Conservation (phyloP, 2,797 vertebrate species). For the Rhynchonycteris naso region DNA sequence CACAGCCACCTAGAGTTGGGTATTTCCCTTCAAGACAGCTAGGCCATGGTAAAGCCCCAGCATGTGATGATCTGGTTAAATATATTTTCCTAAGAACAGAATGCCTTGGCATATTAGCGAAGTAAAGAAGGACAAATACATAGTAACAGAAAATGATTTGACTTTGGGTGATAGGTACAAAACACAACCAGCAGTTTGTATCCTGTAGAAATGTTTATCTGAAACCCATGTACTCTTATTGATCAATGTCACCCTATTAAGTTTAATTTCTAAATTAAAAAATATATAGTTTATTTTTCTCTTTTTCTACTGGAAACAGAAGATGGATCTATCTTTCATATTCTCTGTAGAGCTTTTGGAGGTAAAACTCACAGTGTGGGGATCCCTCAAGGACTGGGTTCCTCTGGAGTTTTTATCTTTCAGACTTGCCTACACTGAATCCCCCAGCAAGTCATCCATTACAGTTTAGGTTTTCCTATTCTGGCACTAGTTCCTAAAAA, state of each 20-base stretch:
- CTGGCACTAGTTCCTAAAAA: neutral
- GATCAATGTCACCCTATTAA: too few species aligned
- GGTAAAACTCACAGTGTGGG: neutral
- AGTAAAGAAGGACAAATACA: too few species aligned
- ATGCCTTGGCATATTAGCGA: neutral
- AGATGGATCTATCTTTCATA: neutral
- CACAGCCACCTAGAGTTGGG: neutral
- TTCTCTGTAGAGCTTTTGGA: neutral
- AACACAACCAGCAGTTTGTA: too few species aligned
- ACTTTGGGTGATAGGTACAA: too few species aligned
- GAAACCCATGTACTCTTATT: too few species aligned
- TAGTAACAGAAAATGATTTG: too few species aligned
- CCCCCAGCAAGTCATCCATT: neutral
- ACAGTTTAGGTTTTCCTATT: neutral
- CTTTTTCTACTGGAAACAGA: neutral
- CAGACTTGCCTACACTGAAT: neutral
- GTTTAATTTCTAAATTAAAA: too few species aligned
- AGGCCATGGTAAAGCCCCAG: neutral
- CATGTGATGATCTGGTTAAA: neutral
- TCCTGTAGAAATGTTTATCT: too few species aligned
- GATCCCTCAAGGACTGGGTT: neutral
- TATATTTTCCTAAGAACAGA: neutral
- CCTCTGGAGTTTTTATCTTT: neutral
- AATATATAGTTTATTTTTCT: neutral
- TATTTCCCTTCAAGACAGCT: neutral